Conservation (phyloP, 92 coral and sea anemone species). For the Zoanthus gigantus region DNA sequence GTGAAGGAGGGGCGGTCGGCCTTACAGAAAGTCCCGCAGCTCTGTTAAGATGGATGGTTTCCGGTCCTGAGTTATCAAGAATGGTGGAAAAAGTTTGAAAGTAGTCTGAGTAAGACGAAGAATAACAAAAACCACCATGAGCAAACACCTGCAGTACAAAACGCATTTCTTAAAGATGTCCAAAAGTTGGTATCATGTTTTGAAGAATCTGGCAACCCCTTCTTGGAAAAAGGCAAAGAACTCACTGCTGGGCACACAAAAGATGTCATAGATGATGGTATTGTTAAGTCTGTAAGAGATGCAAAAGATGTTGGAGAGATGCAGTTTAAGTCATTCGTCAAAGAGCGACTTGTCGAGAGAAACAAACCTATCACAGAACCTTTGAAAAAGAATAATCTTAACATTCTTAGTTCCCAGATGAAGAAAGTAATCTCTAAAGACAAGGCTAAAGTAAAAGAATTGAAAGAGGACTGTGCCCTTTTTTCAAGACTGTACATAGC, state of each 20-base stretch:
- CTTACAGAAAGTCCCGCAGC: too few species aligned
- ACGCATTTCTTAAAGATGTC: conserved; percentile 69
- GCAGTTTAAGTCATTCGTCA: conserved; percentile 59
- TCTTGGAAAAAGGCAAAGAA: conserved; percentile 58
- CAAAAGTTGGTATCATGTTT: conserved; percentile 44
- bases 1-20: too few species aligned
- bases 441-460: conserved; percentile 55
- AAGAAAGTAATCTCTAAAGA: conserved; percentile 51
- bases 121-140: conserved; percentile 26
- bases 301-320: conserved; percentile 56
- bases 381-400: conserved; percentile 54
- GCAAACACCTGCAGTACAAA: conserved; percentile 51
- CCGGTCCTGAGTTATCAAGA: conserved; percentile 65
- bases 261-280: conserved; percentile 59
- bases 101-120: not conserved
- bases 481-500: conserved; percentile 67
- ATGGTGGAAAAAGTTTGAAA: conserved; percentile 71
- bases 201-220: conserved; percentile 70
- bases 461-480: conserved; percentile 64
- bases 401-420: not conserved
- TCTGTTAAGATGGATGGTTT: conserved; percentile 80
- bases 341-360: conserved; percentile 57
- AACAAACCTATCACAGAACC: conserved; percentile 51
- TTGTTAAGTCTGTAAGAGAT: conserved; percentile 47
- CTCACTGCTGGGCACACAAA: conserved; percentile 64